phyloP scores from a whole-genome alignment of 2,113 vertebrate species.

The Elanus axillaris region DNA sequence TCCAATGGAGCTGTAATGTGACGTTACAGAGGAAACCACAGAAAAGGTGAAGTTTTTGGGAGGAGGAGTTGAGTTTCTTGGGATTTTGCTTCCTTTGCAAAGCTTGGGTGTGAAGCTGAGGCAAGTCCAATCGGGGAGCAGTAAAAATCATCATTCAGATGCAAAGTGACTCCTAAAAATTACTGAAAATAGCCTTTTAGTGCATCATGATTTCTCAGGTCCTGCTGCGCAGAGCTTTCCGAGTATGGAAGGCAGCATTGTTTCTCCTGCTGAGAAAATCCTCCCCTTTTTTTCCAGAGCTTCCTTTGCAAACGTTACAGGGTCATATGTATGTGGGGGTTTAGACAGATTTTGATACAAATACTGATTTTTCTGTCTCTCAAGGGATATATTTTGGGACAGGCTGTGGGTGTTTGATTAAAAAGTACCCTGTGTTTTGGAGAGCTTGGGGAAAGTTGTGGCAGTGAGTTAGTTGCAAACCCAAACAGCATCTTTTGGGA shows the following conservation, averaged over 20 bases:
- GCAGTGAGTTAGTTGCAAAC: accelerated
- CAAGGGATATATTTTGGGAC: neutral
- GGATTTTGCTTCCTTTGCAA: neutral
- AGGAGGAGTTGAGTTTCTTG: neutral
- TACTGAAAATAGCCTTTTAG: neutral
- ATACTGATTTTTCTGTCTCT: neutral
- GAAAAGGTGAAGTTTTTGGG: neutral
- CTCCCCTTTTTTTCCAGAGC: neutral
- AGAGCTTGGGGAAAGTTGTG: neutral
- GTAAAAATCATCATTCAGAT: neutral
- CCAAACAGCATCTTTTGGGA: neutral
- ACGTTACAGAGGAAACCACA: accelerated
- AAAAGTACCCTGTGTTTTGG: neutral
- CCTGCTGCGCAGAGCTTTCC: accelerated
- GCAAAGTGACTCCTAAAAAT: neutral
- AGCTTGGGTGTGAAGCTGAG: neutral
- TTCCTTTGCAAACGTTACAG: neutral
- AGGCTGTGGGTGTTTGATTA: neutral
- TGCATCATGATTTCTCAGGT: neutral
- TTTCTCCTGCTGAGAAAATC: neutral
- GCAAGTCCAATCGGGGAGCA: accelerated
- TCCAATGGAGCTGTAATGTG: accelerated
- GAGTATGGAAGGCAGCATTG: accelerated
- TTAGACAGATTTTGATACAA: neutral
- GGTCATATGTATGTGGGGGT: accelerated